Conservation (phyloP, 2,888 invertebrate genomes). For the Protodeltote pygarga region DNA sequence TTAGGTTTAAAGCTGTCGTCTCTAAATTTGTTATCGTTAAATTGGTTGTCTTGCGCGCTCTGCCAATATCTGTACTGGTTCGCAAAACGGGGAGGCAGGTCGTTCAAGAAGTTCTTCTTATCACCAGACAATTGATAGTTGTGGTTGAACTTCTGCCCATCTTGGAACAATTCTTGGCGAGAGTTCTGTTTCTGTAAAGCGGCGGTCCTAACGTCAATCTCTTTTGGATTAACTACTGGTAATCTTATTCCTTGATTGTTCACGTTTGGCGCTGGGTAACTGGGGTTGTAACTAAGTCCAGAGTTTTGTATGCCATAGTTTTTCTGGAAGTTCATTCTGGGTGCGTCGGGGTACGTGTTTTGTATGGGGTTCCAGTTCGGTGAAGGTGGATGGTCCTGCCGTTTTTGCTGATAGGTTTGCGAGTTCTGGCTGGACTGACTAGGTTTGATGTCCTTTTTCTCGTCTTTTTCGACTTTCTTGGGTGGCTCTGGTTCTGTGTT, state of each 20-base stretch:
- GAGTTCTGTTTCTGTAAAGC: constrained; percentile 81
- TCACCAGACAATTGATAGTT: constrained; percentile 76
- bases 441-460: constrained; percentile 69
- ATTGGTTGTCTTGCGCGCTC: constrained; percentile 70
- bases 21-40: constrained; percentile 75
- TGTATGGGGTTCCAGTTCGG: constrained; percentile 58
- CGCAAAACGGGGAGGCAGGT: constrained; percentile 80
- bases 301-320: constrained; percentile 72
- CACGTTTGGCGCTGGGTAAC: constrained; percentile 53
- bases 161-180: constrained; percentile 74
- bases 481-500: constrained; percentile 72
- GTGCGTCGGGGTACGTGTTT: constrained; percentile 55
- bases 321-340: constrained; percentile 69
- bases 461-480: constrained; percentile 72
- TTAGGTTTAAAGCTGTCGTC: constrained; percentile 67
- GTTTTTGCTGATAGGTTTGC: constrained; percentile 59
- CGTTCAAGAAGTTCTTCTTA: constrained; percentile 79
- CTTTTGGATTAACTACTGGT: constrained; percentile 83
- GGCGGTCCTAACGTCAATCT: constrained; percentile 82
- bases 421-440: constrained; percentile 62
- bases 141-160: constrained; percentile 73
- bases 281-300: constrained; percentile 68
- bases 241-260: constrained; percentile 71
- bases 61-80: constrained; percentile 83
- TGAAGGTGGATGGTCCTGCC: constrained; percentile 54